These are phyloP conservation scores for Chondrosia reniformis DNA, from an alignment of 37 sponge, comb jelly and placozoan species.

Conservation along the genomic window DNA sequence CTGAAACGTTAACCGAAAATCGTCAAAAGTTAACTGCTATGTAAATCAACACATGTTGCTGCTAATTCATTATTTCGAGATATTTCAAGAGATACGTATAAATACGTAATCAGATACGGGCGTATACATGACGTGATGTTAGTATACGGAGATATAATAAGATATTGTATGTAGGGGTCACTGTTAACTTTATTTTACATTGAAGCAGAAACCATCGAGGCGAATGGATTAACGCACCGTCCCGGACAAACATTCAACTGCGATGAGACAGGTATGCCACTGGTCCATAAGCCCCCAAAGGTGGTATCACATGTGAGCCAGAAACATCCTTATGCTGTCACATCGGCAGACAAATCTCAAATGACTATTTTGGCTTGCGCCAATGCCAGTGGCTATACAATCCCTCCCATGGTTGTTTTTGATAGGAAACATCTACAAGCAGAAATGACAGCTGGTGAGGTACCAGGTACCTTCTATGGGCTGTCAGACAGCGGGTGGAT, in stretches of 20 bases:
- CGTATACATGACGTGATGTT: too few relatives aligned
- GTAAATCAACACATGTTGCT: too few relatives aligned
- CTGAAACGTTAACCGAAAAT: too few relatives aligned
- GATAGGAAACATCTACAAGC: conserved; percentile 24
- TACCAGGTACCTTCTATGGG: conserved; percentile 41
- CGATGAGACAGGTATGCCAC: conserved; percentile 29
- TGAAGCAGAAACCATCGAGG: too few relatives aligned
- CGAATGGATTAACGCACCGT: neutral
- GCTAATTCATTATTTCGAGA: too few relatives aligned
- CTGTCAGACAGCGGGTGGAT: conserved; percentile 49
- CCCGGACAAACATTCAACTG: conserved; percentile 4
- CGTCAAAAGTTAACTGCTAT: too few relatives aligned
- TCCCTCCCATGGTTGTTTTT: conserved; percentile 52
- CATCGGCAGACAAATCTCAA: conserved; percentile 16
- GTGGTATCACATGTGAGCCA: conserved; percentile 10
- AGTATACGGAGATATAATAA: too few relatives aligned
- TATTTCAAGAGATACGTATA: too few relatives aligned
- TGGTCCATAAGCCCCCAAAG: neutral
- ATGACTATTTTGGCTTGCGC: conserved; percentile 42
- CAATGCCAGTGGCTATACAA: conserved; percentile 43
- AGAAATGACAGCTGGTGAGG: conserved; percentile 35
- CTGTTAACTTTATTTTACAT: too few relatives aligned
- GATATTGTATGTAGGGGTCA: too few relatives aligned
- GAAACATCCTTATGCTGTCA: conserved; percentile 2
- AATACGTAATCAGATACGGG: too few relatives aligned